Percentiles rank a stretch among this genome's conserved stretches.
Evolutionary conservation across 2,888 invertebrate genomes (phyloP).

Genomic region (Carpatolechia fugitivella): DNA sequence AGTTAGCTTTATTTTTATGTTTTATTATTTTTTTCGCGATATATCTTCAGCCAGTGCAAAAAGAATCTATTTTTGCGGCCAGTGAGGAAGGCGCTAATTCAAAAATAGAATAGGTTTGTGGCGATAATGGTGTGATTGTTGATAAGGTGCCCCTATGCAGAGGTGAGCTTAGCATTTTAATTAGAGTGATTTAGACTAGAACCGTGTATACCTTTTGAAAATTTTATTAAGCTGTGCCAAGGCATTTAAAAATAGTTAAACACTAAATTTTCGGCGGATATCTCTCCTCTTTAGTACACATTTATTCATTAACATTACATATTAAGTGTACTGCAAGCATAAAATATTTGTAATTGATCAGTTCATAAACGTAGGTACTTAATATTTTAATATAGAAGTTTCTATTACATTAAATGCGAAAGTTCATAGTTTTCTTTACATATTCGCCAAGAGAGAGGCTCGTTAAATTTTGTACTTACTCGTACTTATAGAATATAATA

Average conservation of each 20-base stretch:
- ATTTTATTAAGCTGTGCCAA: constrained; percentile 4
- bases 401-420: too few relatives aligned
- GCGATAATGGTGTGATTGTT: neutral
- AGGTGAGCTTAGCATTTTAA: neutral
- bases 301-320: too few relatives aligned
- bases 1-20: constrained; percentile 20
- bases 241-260: neutral
- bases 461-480: too few relatives aligned
- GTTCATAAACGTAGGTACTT: too few relatives aligned
- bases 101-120: neutral
- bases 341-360: too few relatives aligned
- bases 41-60: constrained; percentile 1
- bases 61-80: neutral
- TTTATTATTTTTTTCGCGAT: neutral
- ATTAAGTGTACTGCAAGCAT: too few relatives aligned
- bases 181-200: constrained; percentile 1
- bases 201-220: neutral
- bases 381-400: too few relatives aligned
- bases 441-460: too few relatives aligned
- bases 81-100: neutral
- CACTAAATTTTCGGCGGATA: neutral
- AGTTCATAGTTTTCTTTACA: too few relatives aligned
- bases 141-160: constrained; percentile 4
- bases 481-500: too few relatives aligned
- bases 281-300: too few relatives aligned